Percentiles rank a stretch among this genome's conserved stretches.
Evolutionary conservation across 1,140 invertebrate species (phyloP).

Genomic region (Stegodyphus mimosarum): DNA sequence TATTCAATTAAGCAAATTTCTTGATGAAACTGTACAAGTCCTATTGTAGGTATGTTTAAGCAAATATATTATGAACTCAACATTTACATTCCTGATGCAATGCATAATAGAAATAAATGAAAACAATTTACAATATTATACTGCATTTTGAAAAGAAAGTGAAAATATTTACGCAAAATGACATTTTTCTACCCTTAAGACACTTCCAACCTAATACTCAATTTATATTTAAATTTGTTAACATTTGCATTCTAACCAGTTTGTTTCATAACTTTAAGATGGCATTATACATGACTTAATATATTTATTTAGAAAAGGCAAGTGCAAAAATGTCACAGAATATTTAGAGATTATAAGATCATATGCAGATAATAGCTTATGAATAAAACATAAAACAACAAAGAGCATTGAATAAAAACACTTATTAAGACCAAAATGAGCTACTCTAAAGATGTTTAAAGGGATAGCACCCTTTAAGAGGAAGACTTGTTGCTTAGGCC

Average conservation of each 20-base stretch:
- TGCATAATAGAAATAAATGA: too few species aligned
- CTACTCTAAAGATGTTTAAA: conserved; percentile 45
- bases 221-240: not conserved
- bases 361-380: conserved; percentile 6
- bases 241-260: not conserved
- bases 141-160: too few species aligned
- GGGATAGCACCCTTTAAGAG: conserved; percentile 41
- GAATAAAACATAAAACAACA: conserved; percentile 49
- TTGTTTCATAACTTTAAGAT: not conserved
- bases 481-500: conserved; percentile 50
- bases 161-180: too few species aligned
- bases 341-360: conserved; percentile 21
- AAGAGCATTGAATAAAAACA: conserved; percentile 44
- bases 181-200: too few species aligned
- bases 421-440: conserved; percentile 29
- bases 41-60: too few species aligned
- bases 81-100: too few species aligned
- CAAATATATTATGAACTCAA: too few species aligned
- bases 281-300: conserved; percentile 24
- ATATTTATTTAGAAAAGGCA: conserved; percentile 21
- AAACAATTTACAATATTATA: too few species aligned
- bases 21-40: too few species aligned
- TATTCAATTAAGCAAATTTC: too few species aligned
- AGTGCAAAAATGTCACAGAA: conserved; percentile 11
- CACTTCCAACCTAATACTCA: not conserved